These are phyloP conservation scores for Acanthurus leucopareius DNA, from an alignment of 2,797 vertebrate species.

Conservation along the genomic window DNA sequence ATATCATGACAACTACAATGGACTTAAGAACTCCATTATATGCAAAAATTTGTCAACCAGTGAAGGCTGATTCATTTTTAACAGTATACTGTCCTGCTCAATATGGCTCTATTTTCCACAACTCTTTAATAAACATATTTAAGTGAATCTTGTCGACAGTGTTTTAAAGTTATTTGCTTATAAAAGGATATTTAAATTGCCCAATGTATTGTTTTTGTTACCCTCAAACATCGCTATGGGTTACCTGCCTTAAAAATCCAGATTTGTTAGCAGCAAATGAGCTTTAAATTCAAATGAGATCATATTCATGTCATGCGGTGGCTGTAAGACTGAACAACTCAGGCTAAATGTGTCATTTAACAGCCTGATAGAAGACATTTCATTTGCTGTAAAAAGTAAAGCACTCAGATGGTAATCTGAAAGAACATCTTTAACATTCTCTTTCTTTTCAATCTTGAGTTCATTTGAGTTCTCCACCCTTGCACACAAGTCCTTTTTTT, in stretches of 20 bases:
- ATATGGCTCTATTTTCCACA: neutral
- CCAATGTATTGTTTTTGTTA: neutral
- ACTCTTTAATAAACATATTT: neutral
- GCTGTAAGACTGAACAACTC: neutral
- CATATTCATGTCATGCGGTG: neutral
- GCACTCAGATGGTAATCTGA: slow-evolving; percentile 38
- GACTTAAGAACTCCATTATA: neutral
- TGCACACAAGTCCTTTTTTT: slow-evolving; percentile 40
- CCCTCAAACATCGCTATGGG: neutral
- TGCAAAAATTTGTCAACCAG: neutral
- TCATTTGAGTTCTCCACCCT: slow-evolving; percentile 47
- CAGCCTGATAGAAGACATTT: neutral
- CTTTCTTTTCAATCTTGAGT: slow-evolving; percentile 53
- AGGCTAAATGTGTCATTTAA: neutral
- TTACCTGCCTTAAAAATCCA: neutral
- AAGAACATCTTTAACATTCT: slow-evolving; percentile 39
- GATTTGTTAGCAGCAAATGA: neutral
- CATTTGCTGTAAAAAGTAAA: neutral
- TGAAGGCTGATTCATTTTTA: neutral
- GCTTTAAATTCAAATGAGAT: neutral
- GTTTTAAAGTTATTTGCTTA: neutral
- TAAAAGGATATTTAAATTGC: neutral
- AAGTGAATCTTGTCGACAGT: neutral
- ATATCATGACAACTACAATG: neutral
- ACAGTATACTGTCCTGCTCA: neutral